These are phyloP conservation scores for Gouania willdenowi DNA, from an alignment of 2,797 vertebrate genomes.

Conservation along the genomic window DNA sequence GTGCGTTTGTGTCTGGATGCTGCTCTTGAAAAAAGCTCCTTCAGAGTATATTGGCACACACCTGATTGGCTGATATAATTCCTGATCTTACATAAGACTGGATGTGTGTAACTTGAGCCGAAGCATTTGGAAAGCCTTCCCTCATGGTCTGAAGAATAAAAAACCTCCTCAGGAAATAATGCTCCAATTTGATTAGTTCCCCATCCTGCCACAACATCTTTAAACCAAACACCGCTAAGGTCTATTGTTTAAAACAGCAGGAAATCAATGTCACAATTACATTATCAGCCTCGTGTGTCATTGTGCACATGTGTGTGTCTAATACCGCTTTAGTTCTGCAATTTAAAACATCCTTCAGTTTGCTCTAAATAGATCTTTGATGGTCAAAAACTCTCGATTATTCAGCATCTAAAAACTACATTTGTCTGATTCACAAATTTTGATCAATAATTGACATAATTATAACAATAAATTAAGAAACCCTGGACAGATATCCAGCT, in stretches of 20 bases:
- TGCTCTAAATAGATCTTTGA: neutral
- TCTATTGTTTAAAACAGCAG: slow-evolving; percentile 14
- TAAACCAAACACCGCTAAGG: slow-evolving; percentile 16
- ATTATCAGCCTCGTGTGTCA: slow-evolving; percentile 10
- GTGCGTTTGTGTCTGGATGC: neutral
- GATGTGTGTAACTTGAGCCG: slow-evolving; percentile 36
- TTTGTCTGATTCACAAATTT: too few relatives aligned
- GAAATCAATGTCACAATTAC: slow-evolving; percentile 33
- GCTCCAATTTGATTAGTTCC: slow-evolving; percentile 42
- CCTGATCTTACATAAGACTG: slow-evolving; percentile 22
- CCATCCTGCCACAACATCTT: slow-evolving; percentile 17
- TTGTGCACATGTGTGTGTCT: neutral
- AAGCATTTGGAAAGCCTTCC: slow-evolving; percentile 24
- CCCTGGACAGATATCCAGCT: too few relatives aligned
- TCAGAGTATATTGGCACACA: slow-evolving; percentile 13
- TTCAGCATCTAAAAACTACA: too few relatives aligned
- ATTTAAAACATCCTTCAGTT: slow-evolving; percentile 2
- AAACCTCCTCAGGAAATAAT: slow-evolving; percentile 25
- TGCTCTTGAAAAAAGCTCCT: slow-evolving; percentile 5
- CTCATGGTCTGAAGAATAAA: slow-evolving; percentile 16
- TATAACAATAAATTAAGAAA: too few relatives aligned
- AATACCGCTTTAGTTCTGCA: neutral
- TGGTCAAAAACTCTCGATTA: too few relatives aligned
- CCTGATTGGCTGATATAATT: slow-evolving; percentile 41
- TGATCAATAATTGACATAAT: too few relatives aligned